These are phyloP conservation scores for Orchestia grillus DNA, from an alignment of 1,140 invertebrate genomes.

Conservation along the genomic window DNA sequence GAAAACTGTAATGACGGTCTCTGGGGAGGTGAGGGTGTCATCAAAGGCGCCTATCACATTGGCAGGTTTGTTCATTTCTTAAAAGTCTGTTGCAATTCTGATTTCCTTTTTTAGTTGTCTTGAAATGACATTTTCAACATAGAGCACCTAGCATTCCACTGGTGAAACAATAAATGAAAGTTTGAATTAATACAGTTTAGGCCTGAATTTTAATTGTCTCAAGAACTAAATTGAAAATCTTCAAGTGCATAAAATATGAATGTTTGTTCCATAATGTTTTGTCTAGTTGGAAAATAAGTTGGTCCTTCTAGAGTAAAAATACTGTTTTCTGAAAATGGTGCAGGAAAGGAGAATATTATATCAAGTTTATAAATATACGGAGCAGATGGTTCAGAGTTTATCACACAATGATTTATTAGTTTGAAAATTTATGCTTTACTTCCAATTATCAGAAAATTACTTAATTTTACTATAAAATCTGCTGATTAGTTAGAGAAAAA, in stretches of 20 bases:
- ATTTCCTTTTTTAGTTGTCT: neutral
- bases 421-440: neutral
- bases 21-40: conserved; percentile 46
- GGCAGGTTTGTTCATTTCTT: neutral
- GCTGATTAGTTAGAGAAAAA: neutral
- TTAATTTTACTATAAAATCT: neutral
- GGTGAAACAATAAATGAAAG: too few species aligned
- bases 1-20: conserved; percentile 32
- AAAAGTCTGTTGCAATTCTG: neutral
- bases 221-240: too few species aligned
- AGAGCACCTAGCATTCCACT: too few species aligned
- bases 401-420: neutral
- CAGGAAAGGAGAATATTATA: neutral
- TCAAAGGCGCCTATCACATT: conserved; percentile 37
- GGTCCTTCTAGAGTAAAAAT: too few species aligned
- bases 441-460: neutral
- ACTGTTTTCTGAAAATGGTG: neutral
- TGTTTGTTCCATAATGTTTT: too few species aligned
- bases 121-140: neutral
- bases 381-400: neutral
- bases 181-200: too few species aligned
- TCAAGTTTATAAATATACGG: neutral
- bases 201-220: too few species aligned
- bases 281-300: too few species aligned
- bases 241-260: too few species aligned